These are phyloP conservation scores for Acanthis flammea DNA, from an alignment of 2,797 vertebrate species.

Conservation along the genomic window DNA sequence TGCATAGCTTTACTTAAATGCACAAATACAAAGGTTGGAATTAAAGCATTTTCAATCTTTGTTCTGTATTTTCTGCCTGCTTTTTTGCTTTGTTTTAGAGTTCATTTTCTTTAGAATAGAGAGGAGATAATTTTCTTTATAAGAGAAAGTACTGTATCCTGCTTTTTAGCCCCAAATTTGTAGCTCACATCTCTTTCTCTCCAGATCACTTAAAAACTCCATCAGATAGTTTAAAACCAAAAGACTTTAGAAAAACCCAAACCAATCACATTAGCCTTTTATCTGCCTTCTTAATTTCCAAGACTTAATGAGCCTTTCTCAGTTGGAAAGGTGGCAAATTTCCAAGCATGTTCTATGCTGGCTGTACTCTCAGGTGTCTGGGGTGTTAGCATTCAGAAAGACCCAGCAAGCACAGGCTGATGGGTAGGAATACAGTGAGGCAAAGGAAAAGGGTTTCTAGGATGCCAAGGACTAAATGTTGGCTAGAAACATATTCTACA, in stretches of 20 bases:
- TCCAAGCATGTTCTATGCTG: neutral
- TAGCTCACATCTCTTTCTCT: neutral
- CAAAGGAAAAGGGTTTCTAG: neutral
- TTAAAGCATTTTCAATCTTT: slow-evolving; percentile 1
- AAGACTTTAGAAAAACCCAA: neutral
- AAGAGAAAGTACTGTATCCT: neutral
- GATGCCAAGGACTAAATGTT: neutral
- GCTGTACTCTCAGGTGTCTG: neutral
- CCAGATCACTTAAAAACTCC: neutral
- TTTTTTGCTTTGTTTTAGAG: neutral
- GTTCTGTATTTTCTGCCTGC: neutral
- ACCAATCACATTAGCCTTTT: neutral
- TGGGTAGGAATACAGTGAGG: neutral
- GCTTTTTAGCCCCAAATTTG: neutral
- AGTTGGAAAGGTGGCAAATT: neutral
- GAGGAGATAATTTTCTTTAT: neutral
- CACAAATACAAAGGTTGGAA: neutral
- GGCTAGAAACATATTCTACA: neutral
- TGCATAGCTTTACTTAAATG: neutral
- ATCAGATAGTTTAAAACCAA: neutral
- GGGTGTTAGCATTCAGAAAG: neutral
- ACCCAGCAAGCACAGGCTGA: neutral
- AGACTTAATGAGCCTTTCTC: neutral
- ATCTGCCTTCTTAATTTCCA: neutral
- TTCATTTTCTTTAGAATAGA: neutral